Percentiles rank a stretch among this genome's conserved stretches.
Evolutionary conservation across 2,888 invertebrate genomes (phyloP).

Genomic region (Cerastis rubricosa): DNA sequence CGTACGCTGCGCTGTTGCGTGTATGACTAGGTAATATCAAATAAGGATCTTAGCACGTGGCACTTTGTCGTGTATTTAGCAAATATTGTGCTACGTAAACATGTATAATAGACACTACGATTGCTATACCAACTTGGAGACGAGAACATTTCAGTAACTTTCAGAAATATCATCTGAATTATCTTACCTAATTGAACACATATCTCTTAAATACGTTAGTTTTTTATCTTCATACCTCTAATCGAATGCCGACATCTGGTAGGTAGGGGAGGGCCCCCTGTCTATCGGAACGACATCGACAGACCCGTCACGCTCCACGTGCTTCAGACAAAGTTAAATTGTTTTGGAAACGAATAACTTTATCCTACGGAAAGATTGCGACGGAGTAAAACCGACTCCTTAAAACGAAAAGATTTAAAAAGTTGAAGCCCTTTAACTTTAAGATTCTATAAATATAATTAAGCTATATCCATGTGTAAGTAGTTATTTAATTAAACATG

Average conservation of each 20-base stretch:
- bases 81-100: background rate
- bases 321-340: conserved; percentile 53
- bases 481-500: background rate
- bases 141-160: background rate
- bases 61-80: too few relatives aligned
- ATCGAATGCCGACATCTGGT: conserved; percentile 3
- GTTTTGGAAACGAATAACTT: conserved; percentile 53
- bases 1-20: background rate
- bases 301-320: conserved; percentile 19
- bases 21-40: background rate
- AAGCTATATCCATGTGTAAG: background rate
- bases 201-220: background rate
- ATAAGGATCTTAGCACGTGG: background rate
- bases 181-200: background rate
- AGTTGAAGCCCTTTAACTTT: conserved; percentile 10
- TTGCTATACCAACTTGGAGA: background rate
- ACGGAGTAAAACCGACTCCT: background rate
- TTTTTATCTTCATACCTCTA: background rate
- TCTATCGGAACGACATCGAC: conserved; percentile 12
- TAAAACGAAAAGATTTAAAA: background rate
- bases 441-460: background rate
- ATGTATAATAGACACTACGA: background rate
- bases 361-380: conserved; percentile 17
- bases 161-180: background rate
- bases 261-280: background rate